Base-by-base conservation (phyloP, 1,140 invertebrate genomes). In the Ectropis grisescens region DNA sequence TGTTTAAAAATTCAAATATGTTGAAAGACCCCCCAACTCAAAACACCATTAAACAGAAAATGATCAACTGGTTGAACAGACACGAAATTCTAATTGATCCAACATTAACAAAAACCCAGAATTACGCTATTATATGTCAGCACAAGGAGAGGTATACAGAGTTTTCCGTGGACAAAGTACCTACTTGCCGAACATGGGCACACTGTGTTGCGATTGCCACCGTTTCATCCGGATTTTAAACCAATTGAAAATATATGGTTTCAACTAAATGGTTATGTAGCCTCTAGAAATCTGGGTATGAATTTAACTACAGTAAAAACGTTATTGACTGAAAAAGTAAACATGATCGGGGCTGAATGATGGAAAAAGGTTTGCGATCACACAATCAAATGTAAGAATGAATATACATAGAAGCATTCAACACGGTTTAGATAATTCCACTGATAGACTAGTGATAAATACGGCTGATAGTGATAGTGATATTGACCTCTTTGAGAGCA, bases 281-380 rank as follows among this genome's bases (percentile, higher is more conserved):
- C 40, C 26, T 14, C 27, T 7, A 45, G 31, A 35, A 45, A 37
- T 25, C 31, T 45, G 26, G 27, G 11, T 24, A 34, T 49, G 40
- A 38, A 48, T 36, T 22, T 39, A 29, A 34, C 25, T 25, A 22
- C 36, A 38, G 23, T 38, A 34, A 38, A 44, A 38, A 33, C 16
- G 8, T 19, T 38, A 38, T 32, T 43, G 25, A 29, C 15, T 25
- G 40, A 47, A 41, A 33, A 37, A 41, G 25, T 41, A 33, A 34
- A 33, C 26, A 37, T 29, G 30, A 41, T 41, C 13, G 36, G 36
- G 11, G 26, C 37, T 35, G 24, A 39, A 42, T 35, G 42, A 23
- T 42, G 46, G 39, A 35, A 41, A 41, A 47, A 41, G 29, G 37
- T 47, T 37, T 47, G 33, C 30, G 37, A 46, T 19, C 16, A 19